phyloP scores from a whole-genome alignment of 1,140 invertebrate genomes.

The Drosophila watanabei region DNA sequence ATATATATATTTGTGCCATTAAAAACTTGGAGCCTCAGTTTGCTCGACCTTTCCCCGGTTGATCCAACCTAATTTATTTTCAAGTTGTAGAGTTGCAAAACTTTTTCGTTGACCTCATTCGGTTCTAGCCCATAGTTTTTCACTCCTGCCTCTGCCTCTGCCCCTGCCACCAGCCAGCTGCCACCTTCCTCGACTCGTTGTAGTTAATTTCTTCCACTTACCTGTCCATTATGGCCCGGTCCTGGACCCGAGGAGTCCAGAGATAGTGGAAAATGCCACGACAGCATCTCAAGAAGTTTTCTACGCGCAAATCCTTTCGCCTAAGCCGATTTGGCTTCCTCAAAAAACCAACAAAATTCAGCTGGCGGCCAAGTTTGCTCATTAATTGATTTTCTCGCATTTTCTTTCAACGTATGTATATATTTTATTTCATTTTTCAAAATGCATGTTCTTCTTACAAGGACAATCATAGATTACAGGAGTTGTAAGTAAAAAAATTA shows the following conservation, averaged over 20 bases:
- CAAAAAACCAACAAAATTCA: neutral
- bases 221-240: slow-evolving; percentile 64
- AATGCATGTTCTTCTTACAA: slow-evolving; percentile 32
- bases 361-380: slow-evolving; percentile 5
- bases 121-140: slow-evolving; percentile 38
- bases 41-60: slow-evolving; percentile 26
- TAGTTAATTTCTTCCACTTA: slow-evolving; percentile 81
- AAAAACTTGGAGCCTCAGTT: slow-evolving; percentile 29
- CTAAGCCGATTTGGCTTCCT: slow-evolving; percentile 51
- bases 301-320: slow-evolving; percentile 46
- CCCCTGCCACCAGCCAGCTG: neutral
- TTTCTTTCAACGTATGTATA: slow-evolving; percentile 18
- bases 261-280: slow-evolving; percentile 59
- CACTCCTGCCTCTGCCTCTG: slow-evolving; percentile 6
- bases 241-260: slow-evolving; percentile 25
- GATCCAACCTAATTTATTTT: slow-evolving; percentile 55
- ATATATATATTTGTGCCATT: slow-evolving; percentile 26
- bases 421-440: slow-evolving; percentile 26
- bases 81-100: slow-evolving; percentile 49
- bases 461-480: slow-evolving; percentile 26
- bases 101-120: slow-evolving; percentile 54
- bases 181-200: slow-evolving; percentile 37
- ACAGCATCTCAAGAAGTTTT: slow-evolving; percentile 67
- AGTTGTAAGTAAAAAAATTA: slow-evolving; percentile 22
- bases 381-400: slow-evolving; percentile 42